phyloP scores from a whole-genome alignment of 2,888 invertebrate species.

The Troglohyphantes excavatus region DNA sequence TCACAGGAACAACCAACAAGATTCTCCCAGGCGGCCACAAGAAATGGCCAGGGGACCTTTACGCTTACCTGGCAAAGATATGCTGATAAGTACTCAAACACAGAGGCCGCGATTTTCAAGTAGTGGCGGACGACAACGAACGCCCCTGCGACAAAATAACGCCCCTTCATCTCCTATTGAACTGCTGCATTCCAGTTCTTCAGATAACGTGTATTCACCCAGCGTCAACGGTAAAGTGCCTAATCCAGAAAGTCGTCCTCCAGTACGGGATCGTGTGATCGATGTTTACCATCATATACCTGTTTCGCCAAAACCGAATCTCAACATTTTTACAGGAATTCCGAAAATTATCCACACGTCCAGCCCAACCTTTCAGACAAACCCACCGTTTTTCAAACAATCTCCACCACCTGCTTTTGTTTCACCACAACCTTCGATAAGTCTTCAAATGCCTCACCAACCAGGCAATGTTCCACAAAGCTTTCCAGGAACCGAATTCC shows the following conservation, averaged over 20 bases:
- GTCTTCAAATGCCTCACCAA: not conserved
- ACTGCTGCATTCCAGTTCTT: not conserved
- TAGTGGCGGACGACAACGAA: not conserved
- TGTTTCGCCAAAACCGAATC: not conserved
- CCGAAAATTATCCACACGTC: constrained; percentile 31
- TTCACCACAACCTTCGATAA: constrained; percentile 4
- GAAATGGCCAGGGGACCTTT: constrained; percentile 33
- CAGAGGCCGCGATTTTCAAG: not conserved
- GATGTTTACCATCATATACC: constrained; percentile 71
- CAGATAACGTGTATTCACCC: not conserved
- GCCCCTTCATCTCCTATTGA: constrained; percentile 6
- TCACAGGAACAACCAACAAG: constrained; percentile 10
- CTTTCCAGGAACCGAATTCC: constrained; percentile 1
- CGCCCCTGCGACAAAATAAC: not conserved
- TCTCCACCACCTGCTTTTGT: not conserved
- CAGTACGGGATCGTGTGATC: constrained; percentile 27
- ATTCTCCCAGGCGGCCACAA: not conserved
- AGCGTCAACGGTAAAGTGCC: not conserved
- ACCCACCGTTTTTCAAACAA: not conserved
- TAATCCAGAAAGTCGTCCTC: constrained; percentile 4
- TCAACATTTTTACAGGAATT: not conserved
- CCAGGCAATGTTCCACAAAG: constrained; percentile 1
- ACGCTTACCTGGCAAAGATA: constrained; percentile 11
- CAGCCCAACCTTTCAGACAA: constrained; percentile 10
- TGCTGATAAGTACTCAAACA: not conserved